Evolutionary conservation across 2,797 vertebrate genomes (phyloP).

Genomic region (Aldrovandia affinis): DNA sequence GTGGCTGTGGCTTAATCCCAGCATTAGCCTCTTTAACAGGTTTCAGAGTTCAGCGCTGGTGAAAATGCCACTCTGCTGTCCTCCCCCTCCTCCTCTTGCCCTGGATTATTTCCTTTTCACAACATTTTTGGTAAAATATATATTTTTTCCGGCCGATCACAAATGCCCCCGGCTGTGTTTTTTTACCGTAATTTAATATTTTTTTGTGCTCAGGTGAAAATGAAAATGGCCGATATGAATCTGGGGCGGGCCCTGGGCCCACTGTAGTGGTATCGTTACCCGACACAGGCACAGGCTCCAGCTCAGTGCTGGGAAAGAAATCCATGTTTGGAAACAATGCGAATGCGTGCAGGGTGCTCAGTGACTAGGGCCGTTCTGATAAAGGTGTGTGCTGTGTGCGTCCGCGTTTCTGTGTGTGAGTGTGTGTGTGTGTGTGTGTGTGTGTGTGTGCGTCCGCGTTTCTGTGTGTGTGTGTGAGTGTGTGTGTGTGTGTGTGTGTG

Average conservation of each 20-base stretch:
- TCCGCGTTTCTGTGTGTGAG: too few relatives aligned
- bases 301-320: too few relatives aligned
- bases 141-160: not conserved
- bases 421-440: too few relatives aligned
- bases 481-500: too few relatives aligned
- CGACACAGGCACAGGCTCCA: too few relatives aligned
- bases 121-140: not conserved
- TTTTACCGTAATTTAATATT: not conserved
- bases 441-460: too few relatives aligned
- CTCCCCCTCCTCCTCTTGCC: not conserved
- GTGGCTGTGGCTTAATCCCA: constrained; percentile 29
- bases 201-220: constrained; percentile 23
- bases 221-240: constrained; percentile 25
- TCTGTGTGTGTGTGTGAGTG: too few relatives aligned
- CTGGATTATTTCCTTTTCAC: not conserved
- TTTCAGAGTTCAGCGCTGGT: not conserved
- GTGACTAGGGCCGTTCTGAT: too few relatives aligned
- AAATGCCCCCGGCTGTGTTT: not conserved
- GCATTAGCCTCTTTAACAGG: constrained; percentile 29
- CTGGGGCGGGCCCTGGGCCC: not conserved
- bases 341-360: not conserved
- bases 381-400: too few relatives aligned
- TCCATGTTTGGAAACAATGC: not conserved
- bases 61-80: not conserved
- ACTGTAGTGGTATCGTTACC: not conserved